Base-by-base conservation (phyloP, 2,113 vertebrate genomes). In the Brienomyrus brachyistius region DNA sequence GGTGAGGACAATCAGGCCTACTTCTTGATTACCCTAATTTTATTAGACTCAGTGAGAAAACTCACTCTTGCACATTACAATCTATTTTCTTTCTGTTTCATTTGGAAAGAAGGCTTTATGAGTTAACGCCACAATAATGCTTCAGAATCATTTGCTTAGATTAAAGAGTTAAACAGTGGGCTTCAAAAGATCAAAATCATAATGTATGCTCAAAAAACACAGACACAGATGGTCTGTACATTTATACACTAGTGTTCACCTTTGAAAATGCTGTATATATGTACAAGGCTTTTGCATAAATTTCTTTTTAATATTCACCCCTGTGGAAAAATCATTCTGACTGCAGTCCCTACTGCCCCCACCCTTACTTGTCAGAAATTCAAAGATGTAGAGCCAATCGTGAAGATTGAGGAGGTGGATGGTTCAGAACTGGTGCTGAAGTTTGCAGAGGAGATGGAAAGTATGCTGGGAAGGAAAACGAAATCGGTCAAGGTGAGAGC, bases 371-470 rank as follows among this genome's bases (percentile, higher is more conserved):
- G 0, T 21, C 91, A 99, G 98, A 98, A 99, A 92, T 99, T 97
- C 94, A 98, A 98, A 91, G 98, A 99, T 1, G 93, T 97, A 43
- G 97, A 99, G 92, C 92, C 96, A 1, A 95, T 95, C 27, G 94
- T 99, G 94, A 97, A 95, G 92, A 97, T 99, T 50, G 94, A 97
- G 92, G 98, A 98, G 91, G 97, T 99, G 92, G 95, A 98, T 0
- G 98, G 98, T n/a, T 91, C 97, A 90, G 96, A 97, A 90, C 95
- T 99, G 91, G 98, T 98, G 90, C 97, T 94, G 93, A 97, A 95
- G 92, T 98, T 99, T 94, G 98, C 97, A 0, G 96, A 97, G 90
- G 97, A 98, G 93, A 99, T 99, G 98, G 97, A 98, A 93, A 96
- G 93, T 91, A 99, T 98, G 98, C 96, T 99, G 4, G 96, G 95